Percentiles rank a stretch among this genome's conserved stretches.
phyloP scores from a whole-genome alignment of 1,140 invertebrate genomes.

The Babylonia areolata region DNA sequence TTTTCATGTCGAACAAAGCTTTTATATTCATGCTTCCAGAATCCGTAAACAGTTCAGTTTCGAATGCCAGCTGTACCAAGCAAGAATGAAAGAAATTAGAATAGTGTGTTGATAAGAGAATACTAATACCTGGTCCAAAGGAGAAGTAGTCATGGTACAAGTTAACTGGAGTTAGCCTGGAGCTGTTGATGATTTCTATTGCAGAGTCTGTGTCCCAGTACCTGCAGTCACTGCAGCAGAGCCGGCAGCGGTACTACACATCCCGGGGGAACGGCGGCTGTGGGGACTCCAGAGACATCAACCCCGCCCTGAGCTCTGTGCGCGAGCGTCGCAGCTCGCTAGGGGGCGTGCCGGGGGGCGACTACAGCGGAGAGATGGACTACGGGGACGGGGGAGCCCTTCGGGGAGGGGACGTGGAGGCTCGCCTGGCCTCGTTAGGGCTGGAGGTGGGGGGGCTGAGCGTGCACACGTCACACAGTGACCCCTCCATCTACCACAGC shows the following conservation, averaged over 20 bases:
- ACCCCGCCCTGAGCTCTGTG: neutral
- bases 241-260: conserved; percentile 15
- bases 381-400: conserved; percentile 17
- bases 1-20: no score
- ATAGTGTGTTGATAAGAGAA: no score
- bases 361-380: conserved; percentile 29
- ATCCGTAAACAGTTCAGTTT: no score
- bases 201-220: conserved; percentile 33
- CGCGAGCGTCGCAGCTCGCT: conserved; percentile 31
- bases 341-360: conserved; percentile 34
- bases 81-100: no score
- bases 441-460: conserved; percentile 48
- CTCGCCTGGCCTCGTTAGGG: conserved; percentile 25
- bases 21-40: no score
- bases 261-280: neutral
- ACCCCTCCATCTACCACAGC: conserved; percentile 65
- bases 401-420: conserved; percentile 27
- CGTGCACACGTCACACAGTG: conserved; percentile 64
- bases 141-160: no score
- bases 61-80: no score
- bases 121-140: no score
- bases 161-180: no score
- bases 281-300: neutral
- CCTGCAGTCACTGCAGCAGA: conserved; percentile 37
- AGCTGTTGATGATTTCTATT: neutral